Base-by-base conservation (phyloP, 2,797 vertebrate genomes). In the Lithobates sylvaticus region DNA sequence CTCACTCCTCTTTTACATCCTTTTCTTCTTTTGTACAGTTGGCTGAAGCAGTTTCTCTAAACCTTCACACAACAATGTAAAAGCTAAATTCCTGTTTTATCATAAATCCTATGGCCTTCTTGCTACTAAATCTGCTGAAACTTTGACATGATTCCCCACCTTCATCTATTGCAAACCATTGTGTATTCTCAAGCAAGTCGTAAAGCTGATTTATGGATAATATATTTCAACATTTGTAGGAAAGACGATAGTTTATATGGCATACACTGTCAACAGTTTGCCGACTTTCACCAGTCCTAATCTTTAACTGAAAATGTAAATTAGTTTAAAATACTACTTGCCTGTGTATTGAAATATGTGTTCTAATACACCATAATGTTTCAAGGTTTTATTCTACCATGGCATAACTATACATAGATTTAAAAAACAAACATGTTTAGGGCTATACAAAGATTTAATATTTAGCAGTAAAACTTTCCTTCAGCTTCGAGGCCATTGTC, bases 81-180 rank as follows among this genome's bases (percentile, higher is more conserved):
- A 42, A 67, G 21, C 32, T 36, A 15, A 36, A 71, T 71, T 26
- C 23, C n/a, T 44, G 71, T n/a, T 15, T 13, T 73, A 26, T 4
- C 39, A n/a, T 73, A 73, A 44, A 73, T 73, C 23, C 23, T 44
- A 44, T 26, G 39, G 32, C 34, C 32, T 39, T 72, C 34, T 42
- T 72, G 34, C 21, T 39, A 36, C 34, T n/a, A 77, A 54, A 58
- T 58, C 47, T 32, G 10, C 16, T n/a, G 21, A 29, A 29, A 54
- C n/a, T 54, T 54, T 77, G 47, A 77, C 29, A 29, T 27, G 76
- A 42, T 77, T 12, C 44, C 76, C 61, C 29, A 54, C 76, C 61
- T 77, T 77, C 32, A 47, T 65, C 47, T 8, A 21, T 61, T 54
- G 26, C 61, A 77, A 65, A 42, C 34, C 2, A 2, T 36, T 39